Conservation (phyloP, 1,140 invertebrate species). For the Neotoxoptera formosana region DNA sequence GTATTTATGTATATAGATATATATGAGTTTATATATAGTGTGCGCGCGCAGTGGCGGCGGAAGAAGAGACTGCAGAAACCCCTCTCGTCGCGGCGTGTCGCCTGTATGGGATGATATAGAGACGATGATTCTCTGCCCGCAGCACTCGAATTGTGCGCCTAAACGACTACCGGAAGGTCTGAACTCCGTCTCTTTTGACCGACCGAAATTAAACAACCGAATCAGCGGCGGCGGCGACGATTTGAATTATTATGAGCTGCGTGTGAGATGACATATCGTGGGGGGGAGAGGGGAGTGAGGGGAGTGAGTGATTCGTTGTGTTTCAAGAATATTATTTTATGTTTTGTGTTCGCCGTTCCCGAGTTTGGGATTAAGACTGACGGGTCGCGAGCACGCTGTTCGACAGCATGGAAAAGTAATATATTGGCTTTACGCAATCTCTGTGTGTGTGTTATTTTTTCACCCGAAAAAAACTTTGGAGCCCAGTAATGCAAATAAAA, state of each 20-base stretch:
- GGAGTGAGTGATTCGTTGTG: too few relatives aligned
- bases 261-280: too few relatives aligned
- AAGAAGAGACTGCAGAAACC: background rate
- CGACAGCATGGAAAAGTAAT: background rate
- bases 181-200: background rate
- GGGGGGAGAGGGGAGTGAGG: too few relatives aligned
- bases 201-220: background rate
- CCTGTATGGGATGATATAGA: background rate
- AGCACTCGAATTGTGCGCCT: background rate
- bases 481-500: slow-evolving; percentile 8
- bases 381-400: background rate
- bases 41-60: background rate
- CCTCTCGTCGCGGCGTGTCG: background rate
- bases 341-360: background rate
- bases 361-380: background rate
- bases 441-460: background rate
- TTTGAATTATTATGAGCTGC: background rate
- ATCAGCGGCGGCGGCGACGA: background rate
- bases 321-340: background rate
- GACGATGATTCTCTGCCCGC: background rate
- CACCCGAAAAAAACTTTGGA: background rate
- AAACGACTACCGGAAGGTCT: slow-evolving; percentile 15
- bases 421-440: slow-evolving; percentile 7
- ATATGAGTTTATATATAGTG: background rate
- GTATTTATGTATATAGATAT: background rate